Base-by-base conservation (phyloP, 2,113 vertebrate species). In the Podarcis cretensis region DNA sequence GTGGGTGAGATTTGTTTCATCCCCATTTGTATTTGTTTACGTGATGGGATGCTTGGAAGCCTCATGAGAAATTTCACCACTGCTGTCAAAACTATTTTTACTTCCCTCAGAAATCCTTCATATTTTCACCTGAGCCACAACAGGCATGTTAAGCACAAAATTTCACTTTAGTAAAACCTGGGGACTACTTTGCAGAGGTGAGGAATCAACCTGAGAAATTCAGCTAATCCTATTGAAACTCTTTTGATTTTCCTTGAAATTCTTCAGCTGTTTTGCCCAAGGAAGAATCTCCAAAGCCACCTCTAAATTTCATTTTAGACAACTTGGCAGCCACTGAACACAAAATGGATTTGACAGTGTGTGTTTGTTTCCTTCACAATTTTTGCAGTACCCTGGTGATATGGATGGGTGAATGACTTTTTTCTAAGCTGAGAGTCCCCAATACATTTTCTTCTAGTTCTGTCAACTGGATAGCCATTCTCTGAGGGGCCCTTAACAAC, bases 1-100 rank as follows among this genome's bases (percentile, higher is more conserved):
- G 76, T 83, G 85, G 18, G 12, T 48, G 40, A 81, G 91, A 81
- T 80, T 92, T 82, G 13, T 83, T 69, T 89, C 90, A 85, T 73
- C 87, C 87, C 48, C n/a, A 37, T 59, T 74, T 91, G 3, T 40
- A 90, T 94, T 84, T 86, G 54, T 12, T 25, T 92, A 86, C 83
- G 35, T 43, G 89, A 68, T 6, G 63, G 75, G 4, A 3, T 65
- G 74, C 5, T 27, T 59, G 6, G 54, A n/a, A n/a, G 12, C 7
- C n/a, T n/a, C 13, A 23, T 78, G 81, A 69, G n/a, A 83, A 37
- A 35, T 68, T 8, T 65, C 20, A 9, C 23, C 32, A 57, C 16
- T 69, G 37, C 63, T 69, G 65, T 76, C 40, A 32, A 23, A 83
- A 76, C 40, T 48, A 21, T 65, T 82, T 7, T 54, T 54, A 12